Conservation (phyloP, 2,113 vertebrate genomes). For the Rhineura floridana region DNA sequence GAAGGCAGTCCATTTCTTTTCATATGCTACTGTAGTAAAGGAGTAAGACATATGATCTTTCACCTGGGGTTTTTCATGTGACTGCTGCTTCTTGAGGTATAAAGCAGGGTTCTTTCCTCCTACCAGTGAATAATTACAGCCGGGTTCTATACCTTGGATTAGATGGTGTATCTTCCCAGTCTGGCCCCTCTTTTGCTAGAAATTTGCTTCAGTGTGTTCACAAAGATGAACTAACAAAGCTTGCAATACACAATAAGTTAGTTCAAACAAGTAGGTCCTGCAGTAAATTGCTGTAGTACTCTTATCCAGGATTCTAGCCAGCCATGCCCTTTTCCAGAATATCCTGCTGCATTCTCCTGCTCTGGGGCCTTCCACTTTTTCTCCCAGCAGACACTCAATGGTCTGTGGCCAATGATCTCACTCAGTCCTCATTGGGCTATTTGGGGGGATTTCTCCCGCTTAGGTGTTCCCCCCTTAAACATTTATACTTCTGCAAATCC, state of each 20-base stretch:
- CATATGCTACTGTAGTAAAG: not conserved
- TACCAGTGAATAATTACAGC: not conserved
- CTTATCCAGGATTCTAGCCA: not conserved
- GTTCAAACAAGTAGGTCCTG: not conserved
- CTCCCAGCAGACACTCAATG: not conserved
- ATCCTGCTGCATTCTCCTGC: not conserved
- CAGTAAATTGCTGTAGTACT: not conserved
- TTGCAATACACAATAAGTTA: not conserved
- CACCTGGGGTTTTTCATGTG: not conserved
- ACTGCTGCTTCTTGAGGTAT: too few relatives aligned
- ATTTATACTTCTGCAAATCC: not conserved
- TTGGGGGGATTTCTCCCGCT: not conserved
- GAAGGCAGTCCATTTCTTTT: too few relatives aligned
- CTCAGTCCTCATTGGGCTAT: not conserved
- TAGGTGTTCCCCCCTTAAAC: not conserved
- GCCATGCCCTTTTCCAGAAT: not conserved
- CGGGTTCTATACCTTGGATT: not conserved
- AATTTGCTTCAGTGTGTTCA: not conserved
- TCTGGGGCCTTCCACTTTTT: too few relatives aligned
- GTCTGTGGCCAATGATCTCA: not conserved
- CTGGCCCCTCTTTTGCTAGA: not conserved
- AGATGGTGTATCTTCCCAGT: not conserved
- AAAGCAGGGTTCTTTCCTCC: not conserved
- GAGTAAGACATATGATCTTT: not conserved
- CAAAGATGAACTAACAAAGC: not conserved